Base-by-base conservation (phyloP, 1,140 invertebrate genomes). In the Diorhabda sublineata region DNA sequence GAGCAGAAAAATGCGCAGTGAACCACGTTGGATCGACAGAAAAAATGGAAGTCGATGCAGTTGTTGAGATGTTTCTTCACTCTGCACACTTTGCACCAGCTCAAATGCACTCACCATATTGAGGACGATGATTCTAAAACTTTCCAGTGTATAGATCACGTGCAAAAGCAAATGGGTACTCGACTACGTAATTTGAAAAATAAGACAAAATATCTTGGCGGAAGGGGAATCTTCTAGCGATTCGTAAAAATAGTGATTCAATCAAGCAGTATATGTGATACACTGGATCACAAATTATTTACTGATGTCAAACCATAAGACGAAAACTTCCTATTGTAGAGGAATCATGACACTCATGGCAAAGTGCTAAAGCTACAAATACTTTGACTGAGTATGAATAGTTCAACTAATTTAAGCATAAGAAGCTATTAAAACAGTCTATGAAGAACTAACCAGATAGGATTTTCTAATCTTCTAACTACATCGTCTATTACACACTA, bases 231-330 rank as follows among this genome's bases (percentile, higher is more conserved):
- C 6, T 66, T 77, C 75, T 68, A 73, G 76, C 41, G 62, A 80
- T 80, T 63, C 67, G 74, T 41, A 64, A 74, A 67, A 74, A 78
- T 66, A 52, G 8, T 64, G 71, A 75, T 69, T 77, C 72, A 64
- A 65, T 74, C 56, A 68, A 78, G 68, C 59, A 79, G 42, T n/a
- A 74, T 81, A 42, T 76, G 73, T 76, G 75, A 74, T 61, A 76
- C 75, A n/a, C 77, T 65, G 69, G 73, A 76, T 71, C 77, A 81
- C 65, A 72, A 76, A 26, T 65, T 68, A 41, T 81, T 76, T 44
- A 78, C 77, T 52, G 73, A 79, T 56, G 73, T 78, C 47, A 68
- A 76, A 11, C 77, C 77, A 4, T 45, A 69, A 43, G 74, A 78
- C 60, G 52, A 63, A 41, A 69, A 73, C 42, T 79, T 76, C 62